These are phyloP conservation scores for Galeopsomyia nigrocyanea DNA, from an alignment of 2,888 invertebrate species.

Conservation along the genomic window DNA sequence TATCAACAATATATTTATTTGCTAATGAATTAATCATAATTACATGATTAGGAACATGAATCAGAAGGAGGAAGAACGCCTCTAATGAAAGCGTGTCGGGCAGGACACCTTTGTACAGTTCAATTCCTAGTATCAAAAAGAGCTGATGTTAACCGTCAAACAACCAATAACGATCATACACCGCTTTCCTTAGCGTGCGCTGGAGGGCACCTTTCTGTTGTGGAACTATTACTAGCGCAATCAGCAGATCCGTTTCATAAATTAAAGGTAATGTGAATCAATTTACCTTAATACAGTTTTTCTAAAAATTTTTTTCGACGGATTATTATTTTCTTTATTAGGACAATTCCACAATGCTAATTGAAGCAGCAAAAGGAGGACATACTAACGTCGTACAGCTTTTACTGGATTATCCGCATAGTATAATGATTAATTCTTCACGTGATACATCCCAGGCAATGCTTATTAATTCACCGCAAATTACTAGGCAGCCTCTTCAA, in stretches of 20 bases:
- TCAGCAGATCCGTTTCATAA: constrained; percentile 97
- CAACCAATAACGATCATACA: constrained; percentile 96
- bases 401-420: constrained; percentile 93
- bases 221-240: constrained; percentile 90
- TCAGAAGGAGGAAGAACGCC: constrained; percentile 98
- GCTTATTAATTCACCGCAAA: constrained; percentile 61
- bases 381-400: constrained; percentile 96
- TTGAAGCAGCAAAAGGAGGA: constrained; percentile 98
- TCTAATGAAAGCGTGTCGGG: constrained; percentile 97
- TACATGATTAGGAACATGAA: constrained; percentile 83
- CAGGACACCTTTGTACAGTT: constrained; percentile 96
- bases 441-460: constrained; percentile 55
- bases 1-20: no score
- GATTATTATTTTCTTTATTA: constrained; percentile 57
- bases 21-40: not conserved
- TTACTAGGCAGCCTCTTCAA: constrained; percentile 62
- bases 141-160: constrained; percentile 88
- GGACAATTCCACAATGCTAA: constrained; percentile 98
- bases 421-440: constrained; percentile 76
- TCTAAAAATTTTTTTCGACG: not conserved
- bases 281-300: not conserved
- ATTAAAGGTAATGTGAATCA: constrained; percentile 77
- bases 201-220: constrained; percentile 94
- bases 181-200: constrained; percentile 96
- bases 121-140: constrained; percentile 93